Conservation (phyloP, 2,113 vertebrate genomes). For the Lanius ludovicianus region DNA sequence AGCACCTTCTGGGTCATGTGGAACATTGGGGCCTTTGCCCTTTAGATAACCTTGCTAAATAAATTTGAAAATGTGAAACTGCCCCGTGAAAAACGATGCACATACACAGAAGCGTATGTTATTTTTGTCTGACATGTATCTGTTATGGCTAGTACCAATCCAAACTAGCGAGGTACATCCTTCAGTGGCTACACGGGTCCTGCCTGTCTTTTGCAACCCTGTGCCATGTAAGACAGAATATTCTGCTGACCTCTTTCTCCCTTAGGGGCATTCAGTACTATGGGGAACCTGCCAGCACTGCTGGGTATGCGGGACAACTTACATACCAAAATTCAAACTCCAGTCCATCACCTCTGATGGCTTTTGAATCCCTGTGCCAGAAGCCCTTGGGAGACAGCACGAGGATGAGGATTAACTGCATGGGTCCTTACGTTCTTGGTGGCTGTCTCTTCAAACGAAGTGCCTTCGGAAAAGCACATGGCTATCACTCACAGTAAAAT, state of each 20-base stretch:
- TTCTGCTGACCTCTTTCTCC: background rate
- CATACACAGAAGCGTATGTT: background rate
- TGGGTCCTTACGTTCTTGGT: accelerated
- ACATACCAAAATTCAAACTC: background rate
- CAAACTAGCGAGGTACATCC: accelerated
- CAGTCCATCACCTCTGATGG: accelerated
- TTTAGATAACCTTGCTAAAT: background rate
- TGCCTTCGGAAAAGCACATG: accelerated
- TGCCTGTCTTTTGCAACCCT: accelerated
- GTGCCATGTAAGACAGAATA: background rate
- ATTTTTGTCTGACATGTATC: background rate
- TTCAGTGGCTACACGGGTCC: background rate
- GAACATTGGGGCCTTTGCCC: accelerated
- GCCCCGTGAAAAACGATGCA: background rate
- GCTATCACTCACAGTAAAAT: accelerated
- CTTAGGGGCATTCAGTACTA: background rate
- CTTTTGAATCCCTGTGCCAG: background rate
- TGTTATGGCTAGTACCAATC: background rate
- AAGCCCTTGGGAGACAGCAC: background rate
- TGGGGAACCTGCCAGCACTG: background rate
- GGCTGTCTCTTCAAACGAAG: background rate
- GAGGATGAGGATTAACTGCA: background rate
- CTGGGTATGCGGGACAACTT: accelerated
- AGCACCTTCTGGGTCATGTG: accelerated
- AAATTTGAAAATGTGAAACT: background rate